These are phyloP conservation scores for Galemys pyrenaicus DNA, from an alignment of 2,113 vertebrate species.

Conservation along the genomic window DNA sequence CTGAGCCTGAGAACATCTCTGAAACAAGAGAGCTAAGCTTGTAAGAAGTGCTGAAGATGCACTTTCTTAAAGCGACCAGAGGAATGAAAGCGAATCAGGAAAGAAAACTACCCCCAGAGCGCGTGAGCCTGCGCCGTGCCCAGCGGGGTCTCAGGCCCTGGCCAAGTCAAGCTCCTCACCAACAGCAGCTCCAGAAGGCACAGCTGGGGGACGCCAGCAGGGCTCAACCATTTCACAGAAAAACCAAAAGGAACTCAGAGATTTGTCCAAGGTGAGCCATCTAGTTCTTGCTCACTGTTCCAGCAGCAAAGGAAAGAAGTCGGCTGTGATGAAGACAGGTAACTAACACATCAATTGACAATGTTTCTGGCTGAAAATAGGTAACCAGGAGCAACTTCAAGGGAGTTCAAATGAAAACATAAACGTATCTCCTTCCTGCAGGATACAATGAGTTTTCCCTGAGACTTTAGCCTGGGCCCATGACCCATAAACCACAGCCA, in stretches of 20 bases:
- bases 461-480: slow-evolving; percentile 73
- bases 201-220: accelerated
- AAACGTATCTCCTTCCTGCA: slow-evolving; percentile 19
- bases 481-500: slow-evolving; percentile 84
- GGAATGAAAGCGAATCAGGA: not conserved
- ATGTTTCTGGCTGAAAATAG: not conserved
- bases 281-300: not conserved
- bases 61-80: not conserved
- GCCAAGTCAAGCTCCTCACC: accelerated
- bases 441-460: slow-evolving; percentile 62
- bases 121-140: accelerated
- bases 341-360: not conserved
- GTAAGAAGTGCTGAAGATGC: not conserved
- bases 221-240: not conserved
- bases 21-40: accelerated
- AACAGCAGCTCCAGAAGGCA: accelerated
- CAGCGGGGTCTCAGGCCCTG: not conserved
- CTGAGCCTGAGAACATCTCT: not conserved
- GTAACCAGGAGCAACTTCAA: not conserved
- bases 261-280: not conserved
- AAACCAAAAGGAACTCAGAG: not conserved
- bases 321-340: not conserved
- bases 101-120: not conserved
- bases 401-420: not conserved
- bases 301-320: not conserved